These are phyloP conservation scores for Achatina immaculata DNA, from an alignment of 1,140 invertebrate genomes.

Conservation along the genomic window DNA sequence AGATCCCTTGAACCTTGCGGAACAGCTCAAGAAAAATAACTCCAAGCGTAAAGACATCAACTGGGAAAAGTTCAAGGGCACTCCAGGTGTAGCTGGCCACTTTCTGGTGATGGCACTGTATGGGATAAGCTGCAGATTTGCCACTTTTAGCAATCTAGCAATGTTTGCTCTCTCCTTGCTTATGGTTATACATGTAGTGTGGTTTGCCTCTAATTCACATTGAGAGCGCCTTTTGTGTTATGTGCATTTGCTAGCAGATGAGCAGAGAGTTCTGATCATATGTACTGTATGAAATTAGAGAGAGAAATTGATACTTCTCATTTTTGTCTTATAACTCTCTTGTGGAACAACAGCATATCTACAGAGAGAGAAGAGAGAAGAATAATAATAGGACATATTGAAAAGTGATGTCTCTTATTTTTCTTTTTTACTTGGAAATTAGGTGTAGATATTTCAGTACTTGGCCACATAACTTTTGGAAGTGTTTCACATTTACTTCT, in stretches of 20 bases:
- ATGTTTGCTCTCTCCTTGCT: constrained; percentile 13
- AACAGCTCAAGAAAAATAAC: constrained; percentile 29
- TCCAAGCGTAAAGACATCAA: constrained; percentile 21
- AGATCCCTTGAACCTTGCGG: neutral
- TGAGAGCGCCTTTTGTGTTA: too few species aligned
- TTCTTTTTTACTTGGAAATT: too few species aligned
- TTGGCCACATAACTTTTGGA: too few species aligned
- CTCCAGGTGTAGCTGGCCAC: constrained; percentile 26
- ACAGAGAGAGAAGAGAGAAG: too few species aligned
- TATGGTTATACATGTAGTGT: constrained; percentile 33
- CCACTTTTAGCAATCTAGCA: constrained; percentile 8
- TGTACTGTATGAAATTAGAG: neutral
- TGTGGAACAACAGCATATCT: too few species aligned
- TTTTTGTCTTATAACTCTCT: neutral
- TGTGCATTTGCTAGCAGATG: neutral
- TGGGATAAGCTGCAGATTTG: constrained; percentile 30
- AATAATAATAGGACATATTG: too few species aligned
- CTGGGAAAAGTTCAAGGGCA: constrained; percentile 35
- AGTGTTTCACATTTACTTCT: too few species aligned
- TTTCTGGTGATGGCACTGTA: constrained; percentile 30
- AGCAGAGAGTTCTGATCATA: neutral
- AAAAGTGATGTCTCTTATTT: too few species aligned
- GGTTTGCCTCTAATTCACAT: constrained; percentile 31
- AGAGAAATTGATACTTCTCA: neutral
- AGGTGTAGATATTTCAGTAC: too few species aligned